Percentiles rank a stretch among this genome's conserved stretches.
These are phyloP conservation scores for Euzophera pinguis DNA, from an alignment of 2,888 invertebrate genomes.

Conservation along the genomic window DNA sequence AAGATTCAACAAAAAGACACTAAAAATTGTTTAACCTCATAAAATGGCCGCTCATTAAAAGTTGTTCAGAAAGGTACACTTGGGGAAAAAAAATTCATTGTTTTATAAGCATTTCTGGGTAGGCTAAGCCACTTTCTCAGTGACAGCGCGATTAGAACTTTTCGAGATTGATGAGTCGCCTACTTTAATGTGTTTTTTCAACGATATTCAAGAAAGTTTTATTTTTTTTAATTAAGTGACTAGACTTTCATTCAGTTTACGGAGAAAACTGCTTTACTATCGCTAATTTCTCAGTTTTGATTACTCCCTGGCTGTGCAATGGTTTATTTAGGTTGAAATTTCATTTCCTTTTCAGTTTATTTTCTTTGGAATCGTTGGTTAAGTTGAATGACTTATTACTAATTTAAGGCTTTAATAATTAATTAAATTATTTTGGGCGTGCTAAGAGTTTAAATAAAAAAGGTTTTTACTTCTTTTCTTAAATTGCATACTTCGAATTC, in stretches of 20 bases:
- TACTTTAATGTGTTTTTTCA: constrained; percentile 43
- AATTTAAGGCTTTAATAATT: too few species aligned
- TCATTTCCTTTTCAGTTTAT: background rate
- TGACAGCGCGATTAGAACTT: constrained; percentile 58
- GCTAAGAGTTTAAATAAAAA: too few species aligned
- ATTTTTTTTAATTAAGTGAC: background rate
- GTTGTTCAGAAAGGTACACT: background rate
- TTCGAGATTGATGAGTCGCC: constrained; percentile 63
- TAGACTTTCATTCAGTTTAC: background rate
- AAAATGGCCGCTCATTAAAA: too few species aligned
- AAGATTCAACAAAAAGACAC: too few species aligned
- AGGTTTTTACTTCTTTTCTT: too few species aligned
- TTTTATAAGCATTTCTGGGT: background rate
- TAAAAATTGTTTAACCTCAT: too few species aligned
- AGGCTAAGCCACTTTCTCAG: constrained; percentile 21
- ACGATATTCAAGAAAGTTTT: constrained; percentile 26
- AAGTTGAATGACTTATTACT: too few species aligned
- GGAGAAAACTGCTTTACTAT: background rate
- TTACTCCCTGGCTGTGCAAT: constrained; percentile 1
- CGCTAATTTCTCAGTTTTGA: background rate
- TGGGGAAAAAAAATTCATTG: background rate
- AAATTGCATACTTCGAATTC: too few species aligned
- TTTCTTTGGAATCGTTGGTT: background rate
- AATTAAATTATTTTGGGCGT: too few species aligned
- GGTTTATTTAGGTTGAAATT: background rate